Evolutionary conservation across 2,113 vertebrate genomes (phyloP), one percentile per base, ranked within the genome.

Genomic region (Strix aluco): DNA sequence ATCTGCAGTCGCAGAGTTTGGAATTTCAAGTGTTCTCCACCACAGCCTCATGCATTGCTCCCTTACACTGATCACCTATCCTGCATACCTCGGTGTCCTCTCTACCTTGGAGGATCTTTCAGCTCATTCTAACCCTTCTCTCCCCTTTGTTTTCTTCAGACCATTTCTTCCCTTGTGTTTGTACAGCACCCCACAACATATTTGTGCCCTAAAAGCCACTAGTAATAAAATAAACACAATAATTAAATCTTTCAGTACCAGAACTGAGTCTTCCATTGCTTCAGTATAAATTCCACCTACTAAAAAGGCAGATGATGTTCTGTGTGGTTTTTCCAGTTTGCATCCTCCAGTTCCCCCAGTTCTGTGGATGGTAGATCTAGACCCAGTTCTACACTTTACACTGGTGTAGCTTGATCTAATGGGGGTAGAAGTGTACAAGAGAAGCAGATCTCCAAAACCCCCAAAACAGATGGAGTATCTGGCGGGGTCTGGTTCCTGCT

Each of bases 401-500:
- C 66, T 72, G 40, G 36, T 61, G 30, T 62, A 58, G 19, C 2
- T 18, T 52, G 66, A 27, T 63, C 67, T 79, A 15, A 42, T 11
- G 47, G 34, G 62, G 19, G 32, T 75, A 29, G 42, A 92, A 61
- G 36, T 52, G 23, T 52, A 30, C 67, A 90, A 81, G 20, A 63
- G 75, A 86, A 74, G 63, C 59, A 93, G 44, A 81, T 69, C 91
- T 52, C 44, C 69, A 72, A 86, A 72, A 5, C 34, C 36, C 44
- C 29, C 42, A 10, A 40, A 82, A 38, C 61, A 83, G 36, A 30
- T 1, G 3, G 3, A 2, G 7, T 62, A 57, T 72, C 26, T 80
- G 78, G 66, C 34, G 38, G 54, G 72, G 79, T 96, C 89, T 88
- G 20, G 58, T 70, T 97, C 73, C 92, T 93, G 86, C 81, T 95